Percentiles rank a stretch among this genome's conserved stretches.
Evolutionary conservation across 2,797 vertebrate species (phyloP).

Genomic region (Tragopan temminckii): DNA sequence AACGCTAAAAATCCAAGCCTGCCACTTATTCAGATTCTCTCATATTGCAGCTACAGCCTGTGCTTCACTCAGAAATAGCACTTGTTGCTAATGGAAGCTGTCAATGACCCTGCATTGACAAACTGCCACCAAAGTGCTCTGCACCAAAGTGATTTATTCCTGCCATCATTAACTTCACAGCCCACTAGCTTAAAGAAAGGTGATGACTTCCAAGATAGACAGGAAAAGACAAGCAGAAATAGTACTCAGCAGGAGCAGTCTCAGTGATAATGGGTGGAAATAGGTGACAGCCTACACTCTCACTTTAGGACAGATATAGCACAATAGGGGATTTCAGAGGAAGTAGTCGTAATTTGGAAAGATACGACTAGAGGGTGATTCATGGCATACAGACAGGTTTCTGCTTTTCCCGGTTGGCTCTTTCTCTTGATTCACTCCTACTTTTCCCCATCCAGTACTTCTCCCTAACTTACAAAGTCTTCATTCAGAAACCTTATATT

Average conservation of each 20-base stretch:
- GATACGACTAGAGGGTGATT: neutral
- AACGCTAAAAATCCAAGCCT: conserved; percentile 1
- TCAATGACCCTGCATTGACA: conserved; percentile 52
- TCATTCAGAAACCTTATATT: neutral
- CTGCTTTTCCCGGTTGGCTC: neutral
- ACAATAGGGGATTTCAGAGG: conserved; percentile 34
- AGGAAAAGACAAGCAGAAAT: conserved; percentile 73
- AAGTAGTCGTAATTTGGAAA: conserved; percentile 38
- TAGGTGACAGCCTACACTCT: conserved; percentile 71
- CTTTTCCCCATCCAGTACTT: neutral
- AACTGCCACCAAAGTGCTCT: conserved; percentile 64
- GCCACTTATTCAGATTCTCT: conserved; percentile 32
- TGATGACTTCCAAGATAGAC: conserved; percentile 68
- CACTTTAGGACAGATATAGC: conserved; percentile 36
- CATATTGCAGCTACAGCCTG: conserved; percentile 27
- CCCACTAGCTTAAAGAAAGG: conserved; percentile 58
- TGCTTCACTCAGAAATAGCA: conserved; percentile 26
- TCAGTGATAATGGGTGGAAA: conserved; percentile 50
- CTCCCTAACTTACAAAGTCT: neutral
- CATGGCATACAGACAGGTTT: neutral
- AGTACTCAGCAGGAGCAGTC: conserved; percentile 33
- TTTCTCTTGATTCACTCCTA: neutral
- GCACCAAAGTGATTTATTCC: conserved; percentile 58
- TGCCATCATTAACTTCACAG: conserved; percentile 71
- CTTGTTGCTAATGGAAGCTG: conserved; percentile 62